A percentile compares a stretch with the other conserved stretches of the same genome.
Evolutionary conservation across 2,888 invertebrate species (phyloP).

Genomic region (Hydroisotoma schaefferi): DNA sequence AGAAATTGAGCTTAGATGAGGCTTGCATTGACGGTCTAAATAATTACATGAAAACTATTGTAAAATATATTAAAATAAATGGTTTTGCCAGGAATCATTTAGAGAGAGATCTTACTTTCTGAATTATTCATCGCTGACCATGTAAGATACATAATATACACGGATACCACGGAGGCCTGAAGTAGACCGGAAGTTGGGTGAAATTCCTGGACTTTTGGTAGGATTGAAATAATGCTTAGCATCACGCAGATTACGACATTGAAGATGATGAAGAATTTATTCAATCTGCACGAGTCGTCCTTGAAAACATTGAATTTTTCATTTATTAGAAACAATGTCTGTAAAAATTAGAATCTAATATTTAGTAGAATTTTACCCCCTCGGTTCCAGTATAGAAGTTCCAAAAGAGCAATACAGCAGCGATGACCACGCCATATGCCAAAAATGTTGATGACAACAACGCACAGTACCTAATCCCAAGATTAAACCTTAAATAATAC

Average conservation of each 20-base stretch:
- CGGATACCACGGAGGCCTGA: slow-evolving; percentile 86
- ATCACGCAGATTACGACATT: slow-evolving; percentile 85
- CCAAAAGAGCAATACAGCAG: slow-evolving; percentile 79
- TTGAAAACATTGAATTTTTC: too few relatives aligned
- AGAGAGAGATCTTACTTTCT: slow-evolving; percentile 66
- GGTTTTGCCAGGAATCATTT: too few relatives aligned
- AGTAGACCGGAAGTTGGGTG: slow-evolving; percentile 88
- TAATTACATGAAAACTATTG: too few relatives aligned
- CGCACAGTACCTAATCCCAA: slow-evolving; percentile 71
- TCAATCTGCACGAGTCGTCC: slow-evolving; percentile 69
- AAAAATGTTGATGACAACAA: slow-evolving; percentile 76
- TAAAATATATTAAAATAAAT: too few relatives aligned
- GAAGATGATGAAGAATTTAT: slow-evolving; percentile 96
- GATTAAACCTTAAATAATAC: slow-evolving; percentile 48
- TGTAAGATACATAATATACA: slow-evolving; percentile 93
- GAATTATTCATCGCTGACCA: slow-evolving; percentile 97
- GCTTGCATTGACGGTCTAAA: slow-evolving; percentile 70
- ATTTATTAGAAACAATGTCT: too few relatives aligned
- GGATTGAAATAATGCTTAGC: slow-evolving; percentile 78
- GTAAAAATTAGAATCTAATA: too few relatives aligned
- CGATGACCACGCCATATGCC: slow-evolving; percentile 74
- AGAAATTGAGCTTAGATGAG: slow-evolving; percentile 62
- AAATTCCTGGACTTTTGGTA: slow-evolving; percentile 88
- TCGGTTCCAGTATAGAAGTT: slow-evolving; percentile 70
- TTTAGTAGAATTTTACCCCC: too few relatives aligned